These are phyloP conservation scores for Artemia sp. DNA, from an alignment of 2,888 invertebrate species.

Conservation along the genomic window DNA sequence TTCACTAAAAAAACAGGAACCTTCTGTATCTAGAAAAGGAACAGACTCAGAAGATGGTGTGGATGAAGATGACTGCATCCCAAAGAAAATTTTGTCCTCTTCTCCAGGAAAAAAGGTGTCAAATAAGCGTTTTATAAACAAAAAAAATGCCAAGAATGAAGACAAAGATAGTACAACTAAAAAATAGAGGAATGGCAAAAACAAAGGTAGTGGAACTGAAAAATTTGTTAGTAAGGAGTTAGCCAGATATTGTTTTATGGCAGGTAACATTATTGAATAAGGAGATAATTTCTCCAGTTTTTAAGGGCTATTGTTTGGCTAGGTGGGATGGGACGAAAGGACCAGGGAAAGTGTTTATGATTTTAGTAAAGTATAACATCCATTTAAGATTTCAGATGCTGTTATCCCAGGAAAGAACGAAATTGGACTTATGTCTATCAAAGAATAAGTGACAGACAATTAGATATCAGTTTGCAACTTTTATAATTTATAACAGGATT, in stretches of 20 bases:
- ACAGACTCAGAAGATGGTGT: too few relatives aligned
- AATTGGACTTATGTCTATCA: not conserved
- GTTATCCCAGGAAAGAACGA: not conserved
- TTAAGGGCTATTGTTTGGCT: not conserved
- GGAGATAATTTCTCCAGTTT: not conserved
- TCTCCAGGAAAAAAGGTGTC: too few relatives aligned
- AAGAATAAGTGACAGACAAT: not conserved
- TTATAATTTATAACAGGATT: not conserved
- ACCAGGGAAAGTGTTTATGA: not conserved
- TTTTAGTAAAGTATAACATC: not conserved
- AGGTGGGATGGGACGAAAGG: not conserved
- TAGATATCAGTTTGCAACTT: not conserved
- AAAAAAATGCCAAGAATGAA: too few relatives aligned
- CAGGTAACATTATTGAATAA: not conserved
- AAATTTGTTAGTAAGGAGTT: not conserved
- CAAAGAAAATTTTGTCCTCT: too few relatives aligned
- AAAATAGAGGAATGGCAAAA: too few relatives aligned
- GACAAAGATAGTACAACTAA: too few relatives aligned
- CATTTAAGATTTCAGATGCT: not conserved
- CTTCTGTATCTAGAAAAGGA: too few relatives aligned
- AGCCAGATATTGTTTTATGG: constrained; percentile 6
- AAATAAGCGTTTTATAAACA: too few relatives aligned
- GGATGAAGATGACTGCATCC: too few relatives aligned
- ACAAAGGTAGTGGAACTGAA: not conserved
- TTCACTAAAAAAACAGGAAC: too few relatives aligned